A percentile compares a stretch with the other conserved stretches of the same genome.
Evolutionary conservation across 2,113 vertebrate species (phyloP).

Genomic region (Vidua chalybeata): DNA sequence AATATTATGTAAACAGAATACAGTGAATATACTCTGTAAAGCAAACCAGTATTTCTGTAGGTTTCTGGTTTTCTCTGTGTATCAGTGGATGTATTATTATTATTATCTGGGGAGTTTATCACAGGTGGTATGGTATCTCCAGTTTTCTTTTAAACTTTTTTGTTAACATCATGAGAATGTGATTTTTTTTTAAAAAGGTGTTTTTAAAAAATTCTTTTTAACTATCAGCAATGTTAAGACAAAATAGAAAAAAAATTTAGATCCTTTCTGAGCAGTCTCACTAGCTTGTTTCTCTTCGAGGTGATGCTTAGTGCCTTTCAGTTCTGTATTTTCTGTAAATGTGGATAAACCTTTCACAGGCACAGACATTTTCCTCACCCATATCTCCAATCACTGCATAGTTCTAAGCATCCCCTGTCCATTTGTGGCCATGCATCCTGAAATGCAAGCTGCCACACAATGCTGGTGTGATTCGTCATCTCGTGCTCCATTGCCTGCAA

Average conservation of each 20-base stretch:
- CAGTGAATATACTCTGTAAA: neutral
- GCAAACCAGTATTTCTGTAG: neutral
- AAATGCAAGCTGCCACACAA: neutral
- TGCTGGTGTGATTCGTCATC: neutral
- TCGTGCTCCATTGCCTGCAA: neutral
- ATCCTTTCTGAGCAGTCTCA: neutral
- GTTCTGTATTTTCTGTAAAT: neutral
- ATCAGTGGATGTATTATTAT: neutral
- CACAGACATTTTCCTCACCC: neutral
- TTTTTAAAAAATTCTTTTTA: neutral
- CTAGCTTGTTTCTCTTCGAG: neutral
- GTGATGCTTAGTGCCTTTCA: neutral
- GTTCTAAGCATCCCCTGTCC: neutral
- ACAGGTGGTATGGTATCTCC: neutral
- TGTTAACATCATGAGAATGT: rapidly evolving
- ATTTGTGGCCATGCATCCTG: neutral
- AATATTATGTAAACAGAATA: neutral
- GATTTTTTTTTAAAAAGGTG: neutral
- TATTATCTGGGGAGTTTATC: neutral
- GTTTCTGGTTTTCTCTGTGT: neutral
- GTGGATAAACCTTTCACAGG: neutral
- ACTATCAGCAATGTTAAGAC: neutral
- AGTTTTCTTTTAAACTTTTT: neutral
- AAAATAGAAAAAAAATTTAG: neutral
- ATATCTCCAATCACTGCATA: neutral